Evolutionary conservation across 2,113 vertebrate species (phyloP).

Genomic region (human): GRCh38 chr21:35454001-35454500

Average conservation of each 20-base stretch:
- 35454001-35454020: background rate
- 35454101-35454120: background rate
- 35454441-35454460: background rate
- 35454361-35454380: background rate
- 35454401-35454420: background rate
- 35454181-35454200: background rate
- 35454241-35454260: background rate
- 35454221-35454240: background rate
- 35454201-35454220: background rate
- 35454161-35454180: background rate
- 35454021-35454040: background rate
- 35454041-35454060: background rate
- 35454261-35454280: background rate
- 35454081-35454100: background rate
- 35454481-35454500: background rate
- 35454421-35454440: background rate
- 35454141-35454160: background rate
- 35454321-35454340: background rate
- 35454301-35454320: background rate
- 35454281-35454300: background rate
- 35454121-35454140: background rate
- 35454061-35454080: background rate
- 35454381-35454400: background rate
- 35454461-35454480: background rate
- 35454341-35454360: background rate